Percentiles rank a stretch among this genome's conserved stretches.
Conservation (phyloP, 2,113 vertebrate species). For the Seriola rivoliana region DNA sequence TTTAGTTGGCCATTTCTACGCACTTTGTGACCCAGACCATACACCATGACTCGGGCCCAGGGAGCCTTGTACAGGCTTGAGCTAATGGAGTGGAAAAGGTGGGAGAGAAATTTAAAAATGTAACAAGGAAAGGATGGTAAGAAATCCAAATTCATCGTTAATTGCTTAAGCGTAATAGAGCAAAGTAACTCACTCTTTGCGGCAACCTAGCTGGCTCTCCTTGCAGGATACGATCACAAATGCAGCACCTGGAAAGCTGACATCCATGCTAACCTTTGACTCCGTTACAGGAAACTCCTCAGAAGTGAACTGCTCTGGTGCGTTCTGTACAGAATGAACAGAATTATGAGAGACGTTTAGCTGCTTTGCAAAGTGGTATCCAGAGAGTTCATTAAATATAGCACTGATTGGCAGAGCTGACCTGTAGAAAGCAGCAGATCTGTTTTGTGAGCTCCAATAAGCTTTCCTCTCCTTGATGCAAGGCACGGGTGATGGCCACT, state of each 20-base stretch:
- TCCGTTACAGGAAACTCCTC: conserved; percentile 96
- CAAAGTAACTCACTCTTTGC: conserved; percentile 92
- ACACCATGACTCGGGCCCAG: conserved; percentile 95
- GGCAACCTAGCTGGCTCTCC: conserved; percentile 95
- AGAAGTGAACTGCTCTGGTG: conserved; percentile 95
- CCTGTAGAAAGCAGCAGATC: conserved; percentile 97
- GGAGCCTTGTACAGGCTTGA: conserved; percentile 98
- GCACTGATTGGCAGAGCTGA: conserved; percentile 50
- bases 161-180: background rate
- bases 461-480: conserved; percentile 97
- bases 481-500: conserved; percentile 93
- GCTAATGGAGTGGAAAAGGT: conserved; percentile 74
- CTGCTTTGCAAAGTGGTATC: background rate
- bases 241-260: conserved; percentile 96
- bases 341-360: background rate
- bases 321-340: conserved; percentile 84
- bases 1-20: conserved; percentile 95
- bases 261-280: conserved; percentile 98
- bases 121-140: background rate
- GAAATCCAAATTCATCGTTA: background rate
- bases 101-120: background rate
- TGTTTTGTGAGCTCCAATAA: conserved; percentile 95
- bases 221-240: conserved; percentile 97
- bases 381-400: background rate
- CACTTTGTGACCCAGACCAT: conserved; percentile 95